Evolutionary conservation across 1,140 invertebrate genomes (phyloP).

Genomic region (Oreohelix idahoensis): DNA sequence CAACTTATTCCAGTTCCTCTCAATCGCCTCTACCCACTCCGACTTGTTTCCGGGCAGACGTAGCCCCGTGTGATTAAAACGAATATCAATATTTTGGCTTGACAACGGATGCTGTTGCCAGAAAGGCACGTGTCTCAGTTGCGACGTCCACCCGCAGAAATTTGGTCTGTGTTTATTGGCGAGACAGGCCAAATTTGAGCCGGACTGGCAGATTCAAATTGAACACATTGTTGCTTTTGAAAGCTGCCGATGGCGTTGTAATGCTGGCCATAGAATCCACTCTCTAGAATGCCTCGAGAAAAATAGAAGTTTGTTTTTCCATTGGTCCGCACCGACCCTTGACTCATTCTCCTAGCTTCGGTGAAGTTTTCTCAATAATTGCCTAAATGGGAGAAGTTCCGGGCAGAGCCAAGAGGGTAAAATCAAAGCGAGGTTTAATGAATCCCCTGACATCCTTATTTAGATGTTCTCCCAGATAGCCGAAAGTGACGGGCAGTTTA

Average conservation of each 20-base stretch:
- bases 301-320: conserved; percentile 29
- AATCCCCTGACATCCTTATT: conserved; percentile 20
- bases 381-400: conserved; percentile 22
- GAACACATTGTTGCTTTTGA: conserved; percentile 23
- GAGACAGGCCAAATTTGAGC: conserved; percentile 25
- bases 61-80: too few species aligned
- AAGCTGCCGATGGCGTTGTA: neutral
- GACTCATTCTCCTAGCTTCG: neutral
- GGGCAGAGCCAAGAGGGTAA: neutral
- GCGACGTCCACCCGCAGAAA: conserved; percentile 22
- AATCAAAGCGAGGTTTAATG: conserved; percentile 30
- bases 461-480: conserved; percentile 1
- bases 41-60: too few species aligned
- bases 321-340: neutral
- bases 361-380: conserved; percentile 18
- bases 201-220: conserved; percentile 18
- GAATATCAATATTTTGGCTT: conserved; percentile 39
- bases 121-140: neutral
- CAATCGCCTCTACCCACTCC: too few species aligned
- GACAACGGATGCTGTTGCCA: neutral
- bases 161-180: conserved; percentile 29
- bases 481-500: neutral
- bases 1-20: too few species aligned
- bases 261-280: neutral
- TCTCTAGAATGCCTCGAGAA: neutral